phyloP scores from a whole-genome alignment of 2,888 invertebrate genomes.

The Tipula helvola region DNA sequence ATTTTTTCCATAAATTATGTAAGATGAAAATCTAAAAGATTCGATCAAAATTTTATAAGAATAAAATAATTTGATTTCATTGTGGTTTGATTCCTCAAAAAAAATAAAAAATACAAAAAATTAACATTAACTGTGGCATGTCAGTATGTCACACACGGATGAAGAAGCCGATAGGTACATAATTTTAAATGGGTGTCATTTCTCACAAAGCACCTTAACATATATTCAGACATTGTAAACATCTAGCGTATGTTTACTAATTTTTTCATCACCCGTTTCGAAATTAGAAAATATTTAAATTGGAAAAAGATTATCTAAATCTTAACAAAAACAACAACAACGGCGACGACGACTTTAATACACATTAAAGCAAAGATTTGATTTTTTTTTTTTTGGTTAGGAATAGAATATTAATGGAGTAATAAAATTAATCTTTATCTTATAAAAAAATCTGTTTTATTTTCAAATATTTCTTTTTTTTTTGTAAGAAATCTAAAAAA shows the following conservation, averaged over 20 bases:
- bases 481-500: not conserved
- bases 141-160: not conserved
- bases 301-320: not conserved
- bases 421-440: slow-evolving; percentile 4
- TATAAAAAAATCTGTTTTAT: not conserved
- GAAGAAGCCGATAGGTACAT: not conserved
- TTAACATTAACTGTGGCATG: not conserved
- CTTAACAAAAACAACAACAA: not conserved
- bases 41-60: not conserved
- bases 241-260: not conserved
- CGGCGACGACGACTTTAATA: not conserved
- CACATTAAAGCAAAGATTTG: not conserved
- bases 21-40: not conserved
- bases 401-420: slow-evolving; percentile 1
- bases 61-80: not conserved
- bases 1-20: not conserved
- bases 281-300: not conserved
- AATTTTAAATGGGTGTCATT: not conserved
- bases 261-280: not conserved
- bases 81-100: not conserved
- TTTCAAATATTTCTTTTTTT: not conserved
- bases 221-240: not conserved
- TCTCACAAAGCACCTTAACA: not conserved
- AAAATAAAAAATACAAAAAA: not conserved
- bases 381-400: not conserved